Percentiles rank a stretch among this genome's conserved stretches.
Conservation (phyloP, 2,113 vertebrate genomes). For the Penelope pileata region DNA sequence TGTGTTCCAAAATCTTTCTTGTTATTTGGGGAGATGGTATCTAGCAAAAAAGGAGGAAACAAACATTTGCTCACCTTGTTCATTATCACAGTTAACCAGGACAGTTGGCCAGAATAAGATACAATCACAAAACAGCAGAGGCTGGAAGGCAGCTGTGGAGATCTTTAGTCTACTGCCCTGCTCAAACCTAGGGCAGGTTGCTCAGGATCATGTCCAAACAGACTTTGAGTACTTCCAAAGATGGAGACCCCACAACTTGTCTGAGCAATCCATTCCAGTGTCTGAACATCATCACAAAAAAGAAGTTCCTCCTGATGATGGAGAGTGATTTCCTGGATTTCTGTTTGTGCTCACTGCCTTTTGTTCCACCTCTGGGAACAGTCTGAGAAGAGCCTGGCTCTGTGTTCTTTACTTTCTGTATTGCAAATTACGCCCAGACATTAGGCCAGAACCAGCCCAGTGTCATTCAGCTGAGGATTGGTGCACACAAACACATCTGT, state of each 20-base stretch:
- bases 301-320: background rate
- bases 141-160: background rate
- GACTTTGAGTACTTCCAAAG: background rate
- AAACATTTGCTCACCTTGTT: background rate
- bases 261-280: background rate
- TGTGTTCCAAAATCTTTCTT: constrained; percentile 77
- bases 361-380: background rate
- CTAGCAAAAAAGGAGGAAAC: constrained; percentile 47
- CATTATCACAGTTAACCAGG: background rate
- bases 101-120: background rate
- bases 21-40: constrained; percentile 53
- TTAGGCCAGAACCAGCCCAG: background rate
- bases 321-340: background rate
- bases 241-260: background rate
- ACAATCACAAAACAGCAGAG: background rate
- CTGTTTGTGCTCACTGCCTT: background rate
- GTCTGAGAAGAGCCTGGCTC: background rate
- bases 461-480: background rate
- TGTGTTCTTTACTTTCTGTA: background rate
- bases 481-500: background rate
- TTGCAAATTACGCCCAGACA: background rate
- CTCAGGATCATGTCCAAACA: background rate
- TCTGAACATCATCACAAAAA: background rate
- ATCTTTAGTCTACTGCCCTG: background rate
- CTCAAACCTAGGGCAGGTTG: background rate